Conservation (phyloP, 2,888 invertebrate genomes). For the Malachius bipustulatus region DNA sequence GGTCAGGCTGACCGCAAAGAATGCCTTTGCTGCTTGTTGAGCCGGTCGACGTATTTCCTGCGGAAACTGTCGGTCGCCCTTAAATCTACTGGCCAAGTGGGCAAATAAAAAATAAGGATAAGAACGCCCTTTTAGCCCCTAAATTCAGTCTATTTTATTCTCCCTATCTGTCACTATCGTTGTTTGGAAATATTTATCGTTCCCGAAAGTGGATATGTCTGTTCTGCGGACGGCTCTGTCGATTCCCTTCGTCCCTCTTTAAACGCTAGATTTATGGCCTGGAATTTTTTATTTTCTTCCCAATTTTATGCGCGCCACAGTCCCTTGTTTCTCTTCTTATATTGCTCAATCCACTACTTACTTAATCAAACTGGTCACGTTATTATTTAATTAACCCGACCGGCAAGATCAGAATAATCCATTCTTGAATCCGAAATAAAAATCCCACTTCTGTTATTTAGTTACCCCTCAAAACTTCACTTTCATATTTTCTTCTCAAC, state of each 20-base stretch:
- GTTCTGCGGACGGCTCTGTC: constrained; percentile 9
- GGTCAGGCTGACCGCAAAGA: too few species aligned
- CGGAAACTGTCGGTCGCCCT: constrained; percentile 21
- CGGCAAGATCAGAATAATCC: too few species aligned
- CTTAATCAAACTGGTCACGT: too few species aligned
- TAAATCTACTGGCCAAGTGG: constrained; percentile 31
- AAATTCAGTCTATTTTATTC: constrained; percentile 30
- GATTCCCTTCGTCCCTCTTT: not conserved
- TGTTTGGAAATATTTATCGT: constrained; percentile 29
- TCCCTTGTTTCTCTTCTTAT: too few species aligned
- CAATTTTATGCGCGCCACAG: not conserved
- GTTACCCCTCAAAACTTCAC: too few species aligned
- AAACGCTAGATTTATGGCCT: constrained; percentile 1
- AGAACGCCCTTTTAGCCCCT: constrained; percentile 29
- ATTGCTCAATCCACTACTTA: too few species aligned
- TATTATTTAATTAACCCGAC: too few species aligned
- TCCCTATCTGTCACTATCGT: constrained; percentile 32
- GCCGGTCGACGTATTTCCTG: not conserved
- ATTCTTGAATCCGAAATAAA: too few species aligned
- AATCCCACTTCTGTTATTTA: too few species aligned
- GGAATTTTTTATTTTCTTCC: not conserved
- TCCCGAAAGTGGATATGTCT: constrained; percentile 22
- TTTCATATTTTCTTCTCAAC: too few species aligned
- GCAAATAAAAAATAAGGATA: constrained; percentile 30
- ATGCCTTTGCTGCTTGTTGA: too few species aligned